Evolutionary conservation across 2,797 vertebrate genomes (phyloP), one percentile per base, ranked within the genome.

Genomic region (Argentina silus): DNA sequence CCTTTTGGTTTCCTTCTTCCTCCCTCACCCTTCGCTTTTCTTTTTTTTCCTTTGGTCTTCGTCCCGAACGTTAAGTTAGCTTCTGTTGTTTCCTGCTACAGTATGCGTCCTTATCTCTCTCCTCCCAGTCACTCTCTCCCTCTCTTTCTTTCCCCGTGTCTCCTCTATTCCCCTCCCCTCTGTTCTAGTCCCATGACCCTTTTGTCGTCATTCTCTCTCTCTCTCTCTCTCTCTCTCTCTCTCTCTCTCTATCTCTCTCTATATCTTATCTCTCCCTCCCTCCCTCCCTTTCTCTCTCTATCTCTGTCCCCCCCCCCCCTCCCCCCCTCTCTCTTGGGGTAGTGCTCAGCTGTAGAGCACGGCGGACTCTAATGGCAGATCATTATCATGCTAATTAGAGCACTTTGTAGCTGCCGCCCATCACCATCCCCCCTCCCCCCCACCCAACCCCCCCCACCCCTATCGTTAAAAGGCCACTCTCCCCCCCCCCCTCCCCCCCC

Each of bases 341-440:
- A 91, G 88, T 83, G 88, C 90, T 90, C 90, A 91, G 90, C 89
- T 91, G 88, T 91, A 92, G 88, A 90, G 91, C 90, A 85, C 86
- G 89, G 88, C 86, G 79, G 86, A 91, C 90, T 91, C 89, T 92
- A 92, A 92, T 92, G 91, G 89, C 91, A 92, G 90, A 92, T 92
- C 91, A 92, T 92, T 92, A 92, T 92, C 91, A 92, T 92, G 91
- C 91, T 92, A 92, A 92, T 92, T 92, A 92, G 89, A 92, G 90
- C 91, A 92, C 91, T 92, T 92, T 92, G 90, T 92, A 91, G 89
- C 91, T 92, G 88, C 90, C 87, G 90, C 90, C 89, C 87, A 86
- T 91, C 88, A 91, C 87, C 88, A 87, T 86, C 84, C 81, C 84
- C 79, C 81, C 78, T 78, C 85, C 60, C 83, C 74, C 75, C 80